Conservation (phyloP, 2,797 vertebrate genomes). For the Pyrocephalus nanus region DNA sequence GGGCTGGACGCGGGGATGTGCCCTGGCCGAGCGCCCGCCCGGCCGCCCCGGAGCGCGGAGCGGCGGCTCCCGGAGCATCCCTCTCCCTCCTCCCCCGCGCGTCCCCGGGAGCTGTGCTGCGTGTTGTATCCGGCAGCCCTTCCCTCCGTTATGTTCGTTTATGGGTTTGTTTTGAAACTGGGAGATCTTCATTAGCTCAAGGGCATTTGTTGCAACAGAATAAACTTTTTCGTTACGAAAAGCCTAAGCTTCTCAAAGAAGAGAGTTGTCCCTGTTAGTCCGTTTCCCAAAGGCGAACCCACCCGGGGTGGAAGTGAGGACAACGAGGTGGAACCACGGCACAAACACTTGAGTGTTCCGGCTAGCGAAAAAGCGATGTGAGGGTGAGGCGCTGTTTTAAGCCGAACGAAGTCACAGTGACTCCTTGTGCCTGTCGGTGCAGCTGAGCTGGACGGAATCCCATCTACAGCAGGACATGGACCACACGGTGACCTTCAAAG, state of each 20-base stretch:
- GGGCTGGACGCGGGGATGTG: neutral
- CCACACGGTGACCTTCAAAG: neutral
- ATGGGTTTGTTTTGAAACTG: neutral
- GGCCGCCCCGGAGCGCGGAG: neutral
- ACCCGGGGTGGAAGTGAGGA: neutral
- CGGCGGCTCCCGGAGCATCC: neutral
- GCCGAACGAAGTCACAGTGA: neutral
- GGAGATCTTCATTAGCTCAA: neutral
- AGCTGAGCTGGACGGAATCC: neutral
- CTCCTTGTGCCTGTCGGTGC: neutral
- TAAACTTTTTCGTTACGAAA: neutral
- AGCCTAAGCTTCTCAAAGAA: neutral
- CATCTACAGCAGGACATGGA: neutral
- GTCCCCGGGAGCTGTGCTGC: neutral
- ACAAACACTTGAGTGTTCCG: neutral
- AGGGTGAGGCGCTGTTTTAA: neutral
- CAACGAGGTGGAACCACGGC: neutral
- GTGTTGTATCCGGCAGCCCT: neutral
- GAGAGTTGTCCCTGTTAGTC: fast-evolving
- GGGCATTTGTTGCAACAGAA: neutral
- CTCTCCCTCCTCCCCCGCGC: neutral
- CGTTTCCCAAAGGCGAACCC: neutral
- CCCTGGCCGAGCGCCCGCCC: neutral
- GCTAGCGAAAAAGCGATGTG: neutral
- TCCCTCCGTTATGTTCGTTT: neutral